Base-by-base conservation (phyloP, 2,113 vertebrate genomes). In the Cyphomyrus discorhynchus region DNA sequence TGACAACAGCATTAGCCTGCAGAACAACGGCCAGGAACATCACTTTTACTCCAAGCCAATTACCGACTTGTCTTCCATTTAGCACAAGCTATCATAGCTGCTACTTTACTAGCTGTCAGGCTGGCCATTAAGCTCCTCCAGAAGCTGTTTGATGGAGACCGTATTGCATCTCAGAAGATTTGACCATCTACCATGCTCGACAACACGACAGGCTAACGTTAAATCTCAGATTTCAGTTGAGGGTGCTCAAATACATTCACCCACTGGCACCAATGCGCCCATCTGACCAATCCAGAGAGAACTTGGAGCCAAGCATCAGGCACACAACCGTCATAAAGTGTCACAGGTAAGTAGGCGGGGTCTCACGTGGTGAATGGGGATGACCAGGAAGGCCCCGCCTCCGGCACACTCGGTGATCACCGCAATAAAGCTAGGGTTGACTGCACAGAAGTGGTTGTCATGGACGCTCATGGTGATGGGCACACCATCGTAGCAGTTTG, bases 401-500 rank as follows among this genome's bases (percentile, higher is more conserved):
- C 98, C 98, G 0, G 93, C 93, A 0, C 98, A 98, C 92, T 99
- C 98, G 0, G 98, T 99, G 92, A 99, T 97, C 10, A 99, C 97
- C 0, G 98, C 98, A 0, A 99, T 95, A 95, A 99, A 99, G 93
- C 92, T 93, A 58, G 98, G 98, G 91, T 99, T 99, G 90, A 97
- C 97, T 0, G 97, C 96, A 0, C 98, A 99, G 95, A 97, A 98
- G 58, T 98, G 96, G 94, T 98, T 99, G 96, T 99, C 98, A 0
- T 99, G 97, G 92, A 99, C 97, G 0, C 97, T 96, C 77, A 50
- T 94, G 10, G 97, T 97, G 95, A 99, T 98, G 89, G 97, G 97
- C 91, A 99, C 95, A 0, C 97, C 93, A 58, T 97, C 95, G 0
- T 98, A 99, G 94, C 97, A 95, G 88, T 96, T 96, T 11, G 97